Evolutionary conservation across 2,888 invertebrate genomes (phyloP), one percentile per base, ranked within the genome.

Genomic region (Eumerus sabulonum): DNA sequence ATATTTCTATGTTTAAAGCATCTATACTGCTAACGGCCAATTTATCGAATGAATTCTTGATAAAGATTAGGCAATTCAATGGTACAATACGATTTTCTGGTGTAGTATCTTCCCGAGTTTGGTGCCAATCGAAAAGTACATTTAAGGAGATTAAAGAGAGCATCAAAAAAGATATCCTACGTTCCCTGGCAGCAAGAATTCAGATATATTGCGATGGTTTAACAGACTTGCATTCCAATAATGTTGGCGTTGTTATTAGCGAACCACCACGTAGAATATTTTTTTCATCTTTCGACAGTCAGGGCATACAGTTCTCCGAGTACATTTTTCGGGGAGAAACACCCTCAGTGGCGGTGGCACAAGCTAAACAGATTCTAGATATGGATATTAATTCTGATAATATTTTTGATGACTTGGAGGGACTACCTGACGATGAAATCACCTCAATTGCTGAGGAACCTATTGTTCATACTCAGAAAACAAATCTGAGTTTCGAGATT

Each of bases 181-280:
- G 97, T 71, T 97, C 97, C 62, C 89, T 98, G 68, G 92, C 94
- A 11, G 93, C 96, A 11, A 91, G 98, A 77, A 92, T 97, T 85
- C 96, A 96, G 84, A 94, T 98, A 92, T 96, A 97, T 86, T 97
- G 96, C 91, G 97, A 97, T 89, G 97, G 97, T 66, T 90, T 97
- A 62, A 94, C 96, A 19, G 88, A 87, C 74, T 84, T 87, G 1
- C 85, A 86, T 76, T 85, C 86, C 9, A 84, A 82, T 53, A 84
- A 76, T 36, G 86, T 85, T 67, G 84, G 83, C 0, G 73, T 87
- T 12, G 92, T 94, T 57, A 95, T 95, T 82, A 97, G 97, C 85
- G 97, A 97, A 88, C 96, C 96, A 0, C 98, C 98, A 0, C 91
- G 96, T 44, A 91, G 97, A 77, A 95, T 97, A 0, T 91, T 96